Evolutionary conservation across 2,888 invertebrate genomes (phyloP).

Genomic region (Conchocele bisecta): DNA sequence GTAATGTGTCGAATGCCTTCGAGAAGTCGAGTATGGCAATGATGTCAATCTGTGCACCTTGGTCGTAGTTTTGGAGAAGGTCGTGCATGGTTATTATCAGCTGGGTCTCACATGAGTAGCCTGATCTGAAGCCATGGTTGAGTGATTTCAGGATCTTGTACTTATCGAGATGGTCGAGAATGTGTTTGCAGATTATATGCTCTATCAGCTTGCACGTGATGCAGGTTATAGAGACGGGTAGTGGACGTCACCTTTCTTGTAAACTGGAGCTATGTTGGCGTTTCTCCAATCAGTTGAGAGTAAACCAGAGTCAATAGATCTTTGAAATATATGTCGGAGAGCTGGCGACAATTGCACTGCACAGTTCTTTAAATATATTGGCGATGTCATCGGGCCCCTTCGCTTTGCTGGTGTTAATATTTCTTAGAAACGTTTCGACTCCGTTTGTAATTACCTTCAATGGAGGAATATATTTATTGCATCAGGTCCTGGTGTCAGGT

Average conservation of each 20-base stretch:
- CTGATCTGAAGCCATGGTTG: no score
- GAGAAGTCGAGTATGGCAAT: slow-evolving; percentile 36
- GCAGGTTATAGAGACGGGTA: no score
- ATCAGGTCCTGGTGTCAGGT: background rate
- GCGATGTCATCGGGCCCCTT: slow-evolving; percentile 18
- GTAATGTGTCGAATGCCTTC: slow-evolving; percentile 47
- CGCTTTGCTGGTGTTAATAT: slow-evolving; percentile 14
- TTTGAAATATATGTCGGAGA: slow-evolving; percentile 16
- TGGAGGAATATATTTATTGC: background rate
- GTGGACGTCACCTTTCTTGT: slow-evolving; percentile 45
- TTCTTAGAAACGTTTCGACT: slow-evolving; percentile 10
- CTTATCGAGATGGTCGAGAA: no score
- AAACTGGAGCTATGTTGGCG: slow-evolving; percentile 37
- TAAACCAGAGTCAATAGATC: slow-evolving; percentile 15
- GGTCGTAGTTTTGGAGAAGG: slow-evolving; percentile 15
- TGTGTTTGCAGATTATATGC: no score
- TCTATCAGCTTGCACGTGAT: no score
- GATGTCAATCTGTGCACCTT: slow-evolving; percentile 39
- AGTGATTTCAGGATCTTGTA: no score
- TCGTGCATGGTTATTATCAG: slow-evolving; percentile 40
- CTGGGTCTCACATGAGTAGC: slow-evolving; percentile 56
- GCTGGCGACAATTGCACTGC: slow-evolving; percentile 11
- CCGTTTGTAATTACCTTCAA: slow-evolving; percentile 7
- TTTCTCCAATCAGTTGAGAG: slow-evolving; percentile 39
- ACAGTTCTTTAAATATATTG: slow-evolving; percentile 22